A percentile compares a stretch with the other conserved stretches of the same genome.
These are phyloP conservation scores for Sitta carolinensis DNA, from an alignment of 2,797 vertebrate genomes.

Conservation along the genomic window DNA sequence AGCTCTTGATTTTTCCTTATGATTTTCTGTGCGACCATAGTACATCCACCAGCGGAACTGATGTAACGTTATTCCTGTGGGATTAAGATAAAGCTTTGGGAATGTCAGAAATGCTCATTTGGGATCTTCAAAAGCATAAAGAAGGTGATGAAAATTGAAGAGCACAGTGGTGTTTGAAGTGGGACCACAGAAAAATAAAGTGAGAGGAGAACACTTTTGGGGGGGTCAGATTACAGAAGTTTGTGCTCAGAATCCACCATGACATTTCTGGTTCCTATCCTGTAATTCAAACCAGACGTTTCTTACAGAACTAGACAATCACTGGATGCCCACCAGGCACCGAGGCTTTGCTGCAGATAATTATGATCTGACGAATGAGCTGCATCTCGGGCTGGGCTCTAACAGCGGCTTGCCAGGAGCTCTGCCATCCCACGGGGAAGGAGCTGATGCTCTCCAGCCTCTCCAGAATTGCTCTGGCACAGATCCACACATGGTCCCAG, in stretches of 20 bases:
- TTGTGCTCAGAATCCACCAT: conserved; percentile 6
- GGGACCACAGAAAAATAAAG: conserved; percentile 8
- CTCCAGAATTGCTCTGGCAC: neutral
- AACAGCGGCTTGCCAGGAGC: conserved; percentile 34
- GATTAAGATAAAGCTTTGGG: conserved; percentile 39
- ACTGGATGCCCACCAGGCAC: conserved; percentile 56
- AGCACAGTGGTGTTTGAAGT: conserved; percentile 19
- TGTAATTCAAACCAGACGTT: conserved; percentile 10
- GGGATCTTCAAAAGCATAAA: conserved; percentile 25
- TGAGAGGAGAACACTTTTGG: neutral
- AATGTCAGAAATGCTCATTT: conserved; percentile 45
- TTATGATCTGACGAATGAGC: conserved; percentile 41
- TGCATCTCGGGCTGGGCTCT: neutral
- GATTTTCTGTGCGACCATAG: neutral
- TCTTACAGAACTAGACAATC: conserved; percentile 52
- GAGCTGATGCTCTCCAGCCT: neutral
- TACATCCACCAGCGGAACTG: neutral
- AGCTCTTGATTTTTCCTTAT: neutral
- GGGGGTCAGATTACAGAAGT: conserved; percentile 26
- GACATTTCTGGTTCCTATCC: conserved; percentile 50
- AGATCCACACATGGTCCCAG: neutral
- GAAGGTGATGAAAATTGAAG: conserved; percentile 10
- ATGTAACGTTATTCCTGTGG: conserved; percentile 2
- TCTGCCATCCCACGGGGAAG: neutral
- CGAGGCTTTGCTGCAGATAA: conserved; percentile 6